phyloP scores from a whole-genome alignment of 2,797 vertebrate species.

The Steatocranus sp. region DNA sequence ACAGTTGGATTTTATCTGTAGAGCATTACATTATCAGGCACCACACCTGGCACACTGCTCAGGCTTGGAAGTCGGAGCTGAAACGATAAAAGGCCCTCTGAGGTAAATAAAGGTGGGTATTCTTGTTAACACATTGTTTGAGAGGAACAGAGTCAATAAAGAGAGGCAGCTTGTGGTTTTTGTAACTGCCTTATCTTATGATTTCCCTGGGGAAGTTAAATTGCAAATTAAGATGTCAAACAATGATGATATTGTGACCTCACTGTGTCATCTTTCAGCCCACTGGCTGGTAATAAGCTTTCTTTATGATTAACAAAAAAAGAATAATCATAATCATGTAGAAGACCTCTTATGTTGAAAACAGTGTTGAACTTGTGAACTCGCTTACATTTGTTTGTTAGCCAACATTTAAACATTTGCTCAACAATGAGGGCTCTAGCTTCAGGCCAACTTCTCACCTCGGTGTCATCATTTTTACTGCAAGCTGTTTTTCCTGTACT shows the following conservation, averaged over 20 bases:
- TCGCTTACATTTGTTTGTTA: background rate
- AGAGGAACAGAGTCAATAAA: background rate
- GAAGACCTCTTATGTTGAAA: background rate
- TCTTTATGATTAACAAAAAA: too few species aligned
- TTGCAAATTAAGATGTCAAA: background rate
- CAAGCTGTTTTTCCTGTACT: background rate
- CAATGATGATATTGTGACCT: background rate
- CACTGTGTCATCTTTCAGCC: background rate
- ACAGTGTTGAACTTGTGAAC: background rate
- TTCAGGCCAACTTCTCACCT: background rate
- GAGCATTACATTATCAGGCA: constrained; percentile 40
- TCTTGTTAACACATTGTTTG: constrained; percentile 14
- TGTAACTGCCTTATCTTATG: constrained; percentile 3
- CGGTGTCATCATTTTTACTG: background rate
- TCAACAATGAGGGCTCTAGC: background rate
- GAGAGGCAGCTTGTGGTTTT: background rate
- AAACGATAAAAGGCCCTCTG: constrained; percentile 32
- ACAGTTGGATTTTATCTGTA: constrained; percentile 44
- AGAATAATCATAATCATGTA: background rate
- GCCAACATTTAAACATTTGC: background rate
- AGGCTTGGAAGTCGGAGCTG: constrained; percentile 24
- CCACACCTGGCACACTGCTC: constrained; percentile 49
- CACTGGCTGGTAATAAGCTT: background rate
- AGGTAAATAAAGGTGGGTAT: constrained; percentile 44
- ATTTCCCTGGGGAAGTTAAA: background rate